These are phyloP conservation scores for Camarhynchus parvulus DNA, from an alignment of 2,113 vertebrate species.

Conservation along the genomic window DNA sequence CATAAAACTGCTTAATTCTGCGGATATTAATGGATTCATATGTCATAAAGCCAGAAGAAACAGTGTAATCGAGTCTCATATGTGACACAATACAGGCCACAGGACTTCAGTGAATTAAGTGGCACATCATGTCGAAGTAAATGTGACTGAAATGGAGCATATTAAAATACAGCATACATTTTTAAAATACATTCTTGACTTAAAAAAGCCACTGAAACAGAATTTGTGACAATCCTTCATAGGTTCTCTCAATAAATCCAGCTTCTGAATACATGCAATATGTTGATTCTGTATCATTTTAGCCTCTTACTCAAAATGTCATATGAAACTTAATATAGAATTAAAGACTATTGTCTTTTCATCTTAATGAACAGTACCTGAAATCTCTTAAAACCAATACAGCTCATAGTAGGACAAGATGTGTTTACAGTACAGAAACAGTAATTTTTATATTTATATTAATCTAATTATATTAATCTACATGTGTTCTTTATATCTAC, in stretches of 20 bases:
- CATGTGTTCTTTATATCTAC: neutral
- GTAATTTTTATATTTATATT: neutral
- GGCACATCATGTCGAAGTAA: neutral
- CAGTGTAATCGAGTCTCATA: neutral
- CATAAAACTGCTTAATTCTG: slow-evolving; percentile 30
- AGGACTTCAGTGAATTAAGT: neutral
- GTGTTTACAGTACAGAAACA: neutral
- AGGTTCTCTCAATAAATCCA: neutral
- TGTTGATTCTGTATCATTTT: neutral
- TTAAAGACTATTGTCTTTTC: neutral
- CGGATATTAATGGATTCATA: slow-evolving; percentile 11
- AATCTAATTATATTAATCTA: neutral
- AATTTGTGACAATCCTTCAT: neutral
- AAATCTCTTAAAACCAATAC: neutral
- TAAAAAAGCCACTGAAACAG: neutral
- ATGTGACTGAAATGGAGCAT: neutral
- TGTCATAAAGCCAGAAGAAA: slow-evolving; percentile 10
- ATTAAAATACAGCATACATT: neutral
- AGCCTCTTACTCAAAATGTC: neutral
- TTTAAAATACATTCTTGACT: neutral
- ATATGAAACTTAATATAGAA: neutral
- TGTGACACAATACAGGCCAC: neutral
- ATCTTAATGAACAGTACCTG: neutral
- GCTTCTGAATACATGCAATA: neutral
- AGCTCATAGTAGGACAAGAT: neutral